Conservation (phyloP, 2,113 vertebrate species). For the Mesocricetus auratus region DNA sequence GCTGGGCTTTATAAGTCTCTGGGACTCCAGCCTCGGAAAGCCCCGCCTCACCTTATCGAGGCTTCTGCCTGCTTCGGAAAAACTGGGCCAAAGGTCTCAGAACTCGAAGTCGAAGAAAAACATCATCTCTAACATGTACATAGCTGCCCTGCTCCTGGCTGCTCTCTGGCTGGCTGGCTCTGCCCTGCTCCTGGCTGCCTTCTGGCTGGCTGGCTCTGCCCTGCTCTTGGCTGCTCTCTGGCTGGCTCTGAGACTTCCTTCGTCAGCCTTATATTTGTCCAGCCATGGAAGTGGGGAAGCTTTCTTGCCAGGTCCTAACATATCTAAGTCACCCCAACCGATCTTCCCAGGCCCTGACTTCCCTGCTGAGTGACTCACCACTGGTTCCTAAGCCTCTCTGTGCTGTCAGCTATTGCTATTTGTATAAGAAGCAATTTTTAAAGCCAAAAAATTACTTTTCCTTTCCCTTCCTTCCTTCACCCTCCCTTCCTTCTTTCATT, state of each 20-base stretch:
- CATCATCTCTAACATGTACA: background rate
- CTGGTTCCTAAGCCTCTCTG: background rate
- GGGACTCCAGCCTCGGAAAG: background rate
- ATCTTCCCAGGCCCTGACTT: background rate
- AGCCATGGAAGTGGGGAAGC: too few relatives aligned
- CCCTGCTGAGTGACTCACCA: background rate
- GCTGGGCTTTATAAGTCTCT: slow-evolving; percentile 80
- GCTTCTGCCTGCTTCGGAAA: background rate
- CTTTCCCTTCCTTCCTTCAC: too few relatives aligned
- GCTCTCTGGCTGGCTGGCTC: background rate
- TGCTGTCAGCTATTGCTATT: background rate
- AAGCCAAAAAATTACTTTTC: background rate
- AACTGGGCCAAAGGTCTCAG: slow-evolving; percentile 83
- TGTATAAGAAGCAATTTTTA: background rate
- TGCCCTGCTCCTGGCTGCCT: background rate
- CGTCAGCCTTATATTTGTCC: background rate
- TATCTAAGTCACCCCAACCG: background rate
- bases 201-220: background rate
- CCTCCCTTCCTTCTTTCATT: too few relatives aligned
- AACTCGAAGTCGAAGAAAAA: slow-evolving; percentile 68
- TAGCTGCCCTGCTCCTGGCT: background rate
- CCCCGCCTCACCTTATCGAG: slow-evolving; percentile 80
- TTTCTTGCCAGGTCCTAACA: background rate
- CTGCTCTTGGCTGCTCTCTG: background rate
- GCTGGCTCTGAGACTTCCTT: background rate